Evolutionary conservation across 2,888 invertebrate genomes (phyloP).

Genomic region (Athetis lepigone): DNA sequence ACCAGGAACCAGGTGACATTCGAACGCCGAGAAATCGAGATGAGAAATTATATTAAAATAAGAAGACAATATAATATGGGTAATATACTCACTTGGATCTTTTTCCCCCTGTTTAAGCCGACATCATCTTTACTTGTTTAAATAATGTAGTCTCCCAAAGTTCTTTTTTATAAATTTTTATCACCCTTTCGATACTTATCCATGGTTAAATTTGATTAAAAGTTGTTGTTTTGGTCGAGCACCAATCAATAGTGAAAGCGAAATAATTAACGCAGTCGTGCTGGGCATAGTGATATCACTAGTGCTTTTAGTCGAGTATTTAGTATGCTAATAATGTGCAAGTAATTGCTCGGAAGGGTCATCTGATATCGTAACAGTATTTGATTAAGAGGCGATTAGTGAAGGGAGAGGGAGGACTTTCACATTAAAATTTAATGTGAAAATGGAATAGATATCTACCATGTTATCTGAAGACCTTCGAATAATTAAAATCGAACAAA

Average conservation of each 20-base stretch:
- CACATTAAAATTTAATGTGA: slow-evolving; percentile 11
- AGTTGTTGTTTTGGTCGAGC: slow-evolving; percentile 9
- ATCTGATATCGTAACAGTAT: slow-evolving; percentile 23
- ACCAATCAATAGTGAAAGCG: slow-evolving; percentile 47
- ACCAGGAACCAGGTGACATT: too few species aligned
- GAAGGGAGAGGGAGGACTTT: slow-evolving; percentile 5
- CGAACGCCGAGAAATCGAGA: too few species aligned
- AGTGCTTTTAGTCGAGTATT: slow-evolving; percentile 18
- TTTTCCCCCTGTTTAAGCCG: not conserved
- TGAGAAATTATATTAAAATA: too few species aligned
- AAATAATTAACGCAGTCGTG: slow-evolving; percentile 28
- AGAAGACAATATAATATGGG: too few species aligned
- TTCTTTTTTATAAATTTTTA: not conserved
- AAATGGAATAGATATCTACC: too few species aligned
- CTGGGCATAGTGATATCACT: slow-evolving; percentile 23
- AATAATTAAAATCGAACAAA: too few species aligned
- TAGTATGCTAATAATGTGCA: slow-evolving; percentile 35
- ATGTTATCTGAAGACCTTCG: too few species aligned
- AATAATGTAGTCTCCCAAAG: not conserved
- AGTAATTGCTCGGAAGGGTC: slow-evolving; percentile 41
- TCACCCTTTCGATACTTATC: slow-evolving; percentile 15
- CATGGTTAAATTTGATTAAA: slow-evolving; percentile 18
- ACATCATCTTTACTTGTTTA: not conserved
- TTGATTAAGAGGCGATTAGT: slow-evolving; percentile 26
- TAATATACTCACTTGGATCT: too few species aligned